Percentiles rank a stretch among this genome's conserved stretches.
phyloP scores from a whole-genome alignment of 2,888 invertebrate genomes.

The Notocelia uddmanniana region DNA sequence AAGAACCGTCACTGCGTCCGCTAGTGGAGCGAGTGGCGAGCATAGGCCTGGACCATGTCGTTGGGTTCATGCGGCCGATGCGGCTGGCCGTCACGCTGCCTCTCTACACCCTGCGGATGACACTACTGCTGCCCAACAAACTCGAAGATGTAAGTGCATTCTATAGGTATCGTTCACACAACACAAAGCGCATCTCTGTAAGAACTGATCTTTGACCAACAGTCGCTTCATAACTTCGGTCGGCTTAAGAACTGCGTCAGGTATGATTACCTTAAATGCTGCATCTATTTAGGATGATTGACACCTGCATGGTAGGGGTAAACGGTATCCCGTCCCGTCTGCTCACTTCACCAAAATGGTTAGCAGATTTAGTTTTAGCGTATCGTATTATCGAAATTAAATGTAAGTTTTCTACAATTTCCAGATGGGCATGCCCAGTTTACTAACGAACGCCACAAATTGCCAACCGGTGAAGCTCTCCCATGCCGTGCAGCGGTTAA shows the following conservation, averaged over 20 bases:
- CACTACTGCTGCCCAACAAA: constrained; percentile 75
- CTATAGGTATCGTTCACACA: not conserved
- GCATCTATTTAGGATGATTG: too few relatives aligned
- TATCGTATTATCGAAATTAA: not conserved
- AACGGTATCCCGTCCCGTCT: too few relatives aligned
- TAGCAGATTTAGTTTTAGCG: too few relatives aligned
- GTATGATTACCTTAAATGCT: too few relatives aligned
- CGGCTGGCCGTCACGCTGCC: constrained; percentile 73
- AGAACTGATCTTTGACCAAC: too few relatives aligned
- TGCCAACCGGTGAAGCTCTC: constrained; percentile 62
- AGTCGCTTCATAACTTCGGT: too few relatives aligned
- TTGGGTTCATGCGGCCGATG: constrained; percentile 57
- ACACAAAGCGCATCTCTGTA: not conserved
- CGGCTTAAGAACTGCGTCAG: not conserved
- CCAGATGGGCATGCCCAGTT: constrained; percentile 71
- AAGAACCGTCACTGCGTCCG: constrained; percentile 60
- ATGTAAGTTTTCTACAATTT: constrained; percentile 38
- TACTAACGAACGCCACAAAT: constrained; percentile 57
- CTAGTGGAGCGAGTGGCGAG: constrained; percentile 58
- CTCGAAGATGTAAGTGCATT: constrained; percentile 66
- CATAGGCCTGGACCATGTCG: constrained; percentile 58
- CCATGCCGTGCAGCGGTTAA: constrained; percentile 76
- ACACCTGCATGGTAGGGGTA: too few relatives aligned
- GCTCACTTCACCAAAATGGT: too few relatives aligned
- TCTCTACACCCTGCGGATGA: constrained; percentile 79